Percentiles rank a stretch among this genome's conserved stretches.
phyloP scores from a whole-genome alignment of 2,113 vertebrate species.

The Aleadryas rufinucha region DNA sequence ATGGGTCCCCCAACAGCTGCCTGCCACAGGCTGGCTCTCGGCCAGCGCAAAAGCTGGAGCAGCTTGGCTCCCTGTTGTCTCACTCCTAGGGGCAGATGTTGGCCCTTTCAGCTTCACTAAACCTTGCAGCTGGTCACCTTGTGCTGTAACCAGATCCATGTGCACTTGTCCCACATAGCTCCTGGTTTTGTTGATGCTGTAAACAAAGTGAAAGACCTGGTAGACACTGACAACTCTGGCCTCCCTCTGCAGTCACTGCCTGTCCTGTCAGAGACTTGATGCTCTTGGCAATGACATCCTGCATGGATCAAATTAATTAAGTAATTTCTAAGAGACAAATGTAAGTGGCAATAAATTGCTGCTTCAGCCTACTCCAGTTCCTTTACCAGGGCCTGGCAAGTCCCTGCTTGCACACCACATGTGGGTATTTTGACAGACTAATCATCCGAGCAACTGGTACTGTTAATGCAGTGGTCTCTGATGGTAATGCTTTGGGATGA shows the following conservation, averaged over 20 bases:
- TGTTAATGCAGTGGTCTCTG: background rate
- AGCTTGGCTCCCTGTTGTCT: background rate
- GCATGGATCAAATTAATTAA: background rate
- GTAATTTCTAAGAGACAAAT: background rate
- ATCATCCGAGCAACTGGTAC: background rate
- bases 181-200: background rate
- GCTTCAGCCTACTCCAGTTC: background rate
- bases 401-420: background rate
- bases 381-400: background rate
- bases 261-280: background rate
- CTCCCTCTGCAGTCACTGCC: background rate
- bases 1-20: background rate
- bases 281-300: background rate
- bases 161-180: background rate
- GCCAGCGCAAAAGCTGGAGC: background rate
- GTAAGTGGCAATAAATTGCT: background rate
- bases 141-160: background rate
- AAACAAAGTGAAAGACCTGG: background rate
- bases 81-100: conserved; percentile 11
- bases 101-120: background rate
- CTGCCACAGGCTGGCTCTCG: background rate
- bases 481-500: background rate
- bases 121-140: conserved; percentile 14
- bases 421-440: background rate
- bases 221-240: background rate